Percentiles rank a stretch among this genome's conserved stretches.
These are phyloP conservation scores for Panopea generosa DNA, from an alignment of 2,888 invertebrate genomes.

Conservation along the genomic window DNA sequence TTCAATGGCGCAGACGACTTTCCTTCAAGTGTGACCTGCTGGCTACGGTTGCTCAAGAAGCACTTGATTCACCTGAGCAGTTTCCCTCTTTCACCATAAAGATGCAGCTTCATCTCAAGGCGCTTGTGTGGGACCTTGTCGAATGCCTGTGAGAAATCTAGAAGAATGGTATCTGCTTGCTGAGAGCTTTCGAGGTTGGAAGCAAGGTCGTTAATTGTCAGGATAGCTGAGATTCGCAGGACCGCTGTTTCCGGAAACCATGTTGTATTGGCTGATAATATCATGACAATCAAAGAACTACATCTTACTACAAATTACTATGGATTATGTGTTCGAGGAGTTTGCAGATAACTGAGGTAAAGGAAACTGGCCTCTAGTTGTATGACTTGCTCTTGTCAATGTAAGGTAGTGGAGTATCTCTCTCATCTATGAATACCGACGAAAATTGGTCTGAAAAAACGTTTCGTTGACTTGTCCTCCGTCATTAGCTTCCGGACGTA, in stretches of 20 bases:
- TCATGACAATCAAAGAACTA: too few species aligned
- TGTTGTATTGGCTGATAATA: too few species aligned
- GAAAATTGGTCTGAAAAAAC: too few species aligned
- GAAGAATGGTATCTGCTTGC: background rate
- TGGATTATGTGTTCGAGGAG: background rate
- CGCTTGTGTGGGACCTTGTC: background rate
- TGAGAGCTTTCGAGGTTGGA: background rate
- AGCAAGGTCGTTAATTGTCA: background rate
- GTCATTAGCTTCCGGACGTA: constrained; percentile 22
- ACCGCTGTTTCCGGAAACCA: too few species aligned
- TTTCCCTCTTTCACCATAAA: too few species aligned
- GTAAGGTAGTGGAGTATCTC: too few species aligned
- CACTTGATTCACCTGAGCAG: background rate
- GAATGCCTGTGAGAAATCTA: background rate
- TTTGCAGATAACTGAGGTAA: background rate
- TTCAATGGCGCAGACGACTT: background rate
- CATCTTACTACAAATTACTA: background rate
- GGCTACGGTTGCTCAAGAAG: too few species aligned
- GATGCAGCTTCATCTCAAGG: background rate
- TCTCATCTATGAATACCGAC: too few species aligned
- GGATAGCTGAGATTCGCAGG: too few species aligned
- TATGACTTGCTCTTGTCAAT: background rate
- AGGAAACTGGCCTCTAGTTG: constrained; percentile 4
- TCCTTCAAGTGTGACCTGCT: too few species aligned
- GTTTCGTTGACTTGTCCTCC: constrained; percentile 18